Evolutionary conservation across 2,888 invertebrate genomes (phyloP).

Genomic region (Hirtodrosophila alboralis): DNA sequence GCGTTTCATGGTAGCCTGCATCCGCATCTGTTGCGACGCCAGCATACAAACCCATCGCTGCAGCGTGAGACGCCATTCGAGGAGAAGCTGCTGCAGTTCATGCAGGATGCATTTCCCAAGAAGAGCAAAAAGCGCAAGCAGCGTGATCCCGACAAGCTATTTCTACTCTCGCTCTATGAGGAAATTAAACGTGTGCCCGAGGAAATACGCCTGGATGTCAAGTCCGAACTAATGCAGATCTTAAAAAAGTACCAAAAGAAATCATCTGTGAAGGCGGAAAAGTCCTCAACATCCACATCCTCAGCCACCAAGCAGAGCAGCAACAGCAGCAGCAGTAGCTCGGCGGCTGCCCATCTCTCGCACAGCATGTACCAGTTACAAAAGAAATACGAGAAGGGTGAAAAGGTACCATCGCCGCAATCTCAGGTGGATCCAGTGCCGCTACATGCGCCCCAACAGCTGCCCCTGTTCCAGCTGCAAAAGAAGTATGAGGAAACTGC

Average conservation of each 20-base stretch:
- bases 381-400: conserved; percentile 81
- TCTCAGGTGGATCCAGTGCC: conserved; percentile 78
- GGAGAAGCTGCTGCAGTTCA: conserved; percentile 81
- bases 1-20: conserved; percentile 80
- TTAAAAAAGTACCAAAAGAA: conserved; percentile 82
- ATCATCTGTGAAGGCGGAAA: conserved; percentile 77
- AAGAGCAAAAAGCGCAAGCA: conserved; percentile 82
- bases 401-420: conserved; percentile 81
- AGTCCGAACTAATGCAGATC: conserved; percentile 82
- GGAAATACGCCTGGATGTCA: conserved; percentile 82
- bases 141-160: conserved; percentile 82
- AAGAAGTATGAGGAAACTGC: conserved; percentile 82
- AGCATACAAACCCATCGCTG: conserved; percentile 71
- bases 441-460: conserved; percentile 79
- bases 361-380: conserved; percentile 83
- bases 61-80: conserved; percentile 82
- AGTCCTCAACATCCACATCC: conserved; percentile 67
- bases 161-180: conserved; percentile 81
- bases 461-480: conserved; percentile 81
- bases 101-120: conserved; percentile 83
- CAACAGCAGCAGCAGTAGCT: conserved; percentile 61
- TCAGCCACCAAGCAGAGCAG: conserved; percentile 62
- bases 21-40: conserved; percentile 79
- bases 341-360: conserved; percentile 72
- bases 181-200: conserved; percentile 83